Percentiles rank a stretch among this genome's conserved stretches.
These are phyloP conservation scores for Trypoxylon attenuatum DNA, from an alignment of 2,888 invertebrate species.

Conservation along the genomic window DNA sequence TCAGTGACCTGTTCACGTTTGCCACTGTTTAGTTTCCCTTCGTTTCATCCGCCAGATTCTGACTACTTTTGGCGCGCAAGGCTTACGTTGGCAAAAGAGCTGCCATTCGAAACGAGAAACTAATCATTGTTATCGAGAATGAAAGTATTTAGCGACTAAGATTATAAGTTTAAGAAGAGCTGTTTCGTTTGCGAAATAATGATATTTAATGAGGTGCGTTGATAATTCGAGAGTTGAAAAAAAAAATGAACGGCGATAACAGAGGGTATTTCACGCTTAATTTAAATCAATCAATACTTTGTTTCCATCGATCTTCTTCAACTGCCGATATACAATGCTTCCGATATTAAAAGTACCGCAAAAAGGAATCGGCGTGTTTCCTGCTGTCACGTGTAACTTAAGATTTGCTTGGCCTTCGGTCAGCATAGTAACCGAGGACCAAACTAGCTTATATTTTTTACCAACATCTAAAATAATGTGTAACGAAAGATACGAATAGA, in stretches of 20 bases:
- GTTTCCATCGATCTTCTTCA: background rate
- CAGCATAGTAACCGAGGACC: conserved; percentile 65
- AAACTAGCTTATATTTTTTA: conserved; percentile 66
- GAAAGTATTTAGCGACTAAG: conserved; percentile 50
- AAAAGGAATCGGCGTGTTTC: no score
- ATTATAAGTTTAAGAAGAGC: conserved; percentile 18
- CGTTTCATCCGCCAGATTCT: background rate
- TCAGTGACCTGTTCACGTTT: conserved; percentile 7
- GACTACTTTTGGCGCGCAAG: no score
- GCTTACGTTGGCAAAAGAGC: no score
- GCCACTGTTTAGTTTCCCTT: conserved; percentile 2
- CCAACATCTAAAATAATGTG: conserved; percentile 44
- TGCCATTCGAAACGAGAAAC: conserved; percentile 6
- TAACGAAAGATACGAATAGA: conserved; percentile 41
- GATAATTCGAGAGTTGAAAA: conserved; percentile 1
- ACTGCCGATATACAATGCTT: background rate
- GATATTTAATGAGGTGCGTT: no score
- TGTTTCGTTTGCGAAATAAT: no score
- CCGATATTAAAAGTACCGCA: background rate
- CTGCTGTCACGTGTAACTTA: conserved; percentile 46
- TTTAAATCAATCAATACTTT: background rate
- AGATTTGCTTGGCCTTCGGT: conserved; percentile 64
- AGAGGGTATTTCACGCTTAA: conserved; percentile 12
- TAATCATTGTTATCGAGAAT: conserved; percentile 35
- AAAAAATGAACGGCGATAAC: background rate